Conservation (phyloP, 2,888 invertebrate species). For the Coleophora deauratella region DNA sequence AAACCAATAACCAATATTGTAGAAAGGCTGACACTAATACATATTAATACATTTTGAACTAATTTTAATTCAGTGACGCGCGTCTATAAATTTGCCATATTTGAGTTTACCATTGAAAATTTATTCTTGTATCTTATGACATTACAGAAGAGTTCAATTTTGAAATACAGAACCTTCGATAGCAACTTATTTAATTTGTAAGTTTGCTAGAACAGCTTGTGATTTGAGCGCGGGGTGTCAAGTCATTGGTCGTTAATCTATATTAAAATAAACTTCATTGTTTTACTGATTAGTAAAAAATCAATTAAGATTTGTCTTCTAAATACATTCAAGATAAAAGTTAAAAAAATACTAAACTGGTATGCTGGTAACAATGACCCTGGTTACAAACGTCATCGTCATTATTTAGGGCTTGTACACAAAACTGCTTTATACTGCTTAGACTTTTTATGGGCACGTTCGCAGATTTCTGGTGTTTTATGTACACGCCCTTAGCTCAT, state of each 20-base stretch:
- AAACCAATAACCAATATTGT: conserved; percentile 62
- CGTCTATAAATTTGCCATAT: conserved; percentile 33
- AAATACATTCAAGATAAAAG: too few species aligned
- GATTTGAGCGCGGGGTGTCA: conserved; percentile 52
- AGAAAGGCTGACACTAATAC: conserved; percentile 61
- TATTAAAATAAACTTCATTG: conserved; percentile 69
- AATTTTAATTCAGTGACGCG: conserved; percentile 51
- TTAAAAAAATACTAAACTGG: too few species aligned
- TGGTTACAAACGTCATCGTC: too few species aligned
- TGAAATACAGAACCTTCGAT: conserved; percentile 1
- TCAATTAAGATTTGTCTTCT: conserved; percentile 37
- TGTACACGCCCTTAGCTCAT: too few species aligned
- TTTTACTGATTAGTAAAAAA: conserved; percentile 54
- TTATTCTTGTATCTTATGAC: conserved; percentile 9
- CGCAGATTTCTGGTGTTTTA: too few species aligned
- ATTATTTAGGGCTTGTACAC: too few species aligned
- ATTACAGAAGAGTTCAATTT: conserved; percentile 16
- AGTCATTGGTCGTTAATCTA: conserved; percentile 69
- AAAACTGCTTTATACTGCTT: too few species aligned
- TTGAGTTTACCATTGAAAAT: conserved; percentile 16
- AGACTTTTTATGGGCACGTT: too few species aligned
- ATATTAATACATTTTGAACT: conserved; percentile 60
- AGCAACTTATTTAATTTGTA: conserved; percentile 15
- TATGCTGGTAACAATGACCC: too few species aligned
- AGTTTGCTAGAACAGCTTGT: conserved; percentile 22